Percentiles rank a stretch among this genome's conserved stretches.
These are phyloP conservation scores for Lethrus apterus DNA, from an alignment of 1,140 invertebrate genomes.

Conservation along the genomic window DNA sequence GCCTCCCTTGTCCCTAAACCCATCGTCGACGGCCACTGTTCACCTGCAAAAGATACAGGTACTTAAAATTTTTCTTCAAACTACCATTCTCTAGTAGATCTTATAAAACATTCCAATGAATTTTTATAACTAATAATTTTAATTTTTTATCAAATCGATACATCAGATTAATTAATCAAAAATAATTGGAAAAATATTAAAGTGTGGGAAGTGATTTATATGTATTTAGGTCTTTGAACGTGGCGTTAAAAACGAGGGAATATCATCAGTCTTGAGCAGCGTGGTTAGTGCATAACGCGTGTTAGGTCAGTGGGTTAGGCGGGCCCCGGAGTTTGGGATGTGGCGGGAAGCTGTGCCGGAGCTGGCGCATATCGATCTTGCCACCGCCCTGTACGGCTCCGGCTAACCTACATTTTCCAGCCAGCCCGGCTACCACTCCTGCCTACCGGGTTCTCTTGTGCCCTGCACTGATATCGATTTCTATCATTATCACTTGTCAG, in stretches of 20 bases:
- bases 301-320: constrained; percentile 24
- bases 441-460: constrained; percentile 8
- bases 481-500: constrained; percentile 12
- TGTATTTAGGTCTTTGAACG: neutral
- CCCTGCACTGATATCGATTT: constrained; percentile 16
- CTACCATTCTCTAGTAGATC: neutral
- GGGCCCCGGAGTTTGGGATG: constrained; percentile 10
- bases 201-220: neutral
- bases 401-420: constrained; percentile 25
- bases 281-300: constrained; percentile 15
- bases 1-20: constrained; percentile 28
- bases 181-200: neutral
- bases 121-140: neutral
- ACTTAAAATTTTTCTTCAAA: constrained; percentile 9
- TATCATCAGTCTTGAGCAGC: neutral
- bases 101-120: neutral
- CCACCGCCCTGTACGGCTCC: constrained; percentile 21
- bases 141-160: neutral
- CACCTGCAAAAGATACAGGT: constrained; percentile 29
- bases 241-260: neutral
- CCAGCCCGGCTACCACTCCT: constrained; percentile 15
- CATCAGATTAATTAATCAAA: neutral
- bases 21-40: constrained; percentile 34
- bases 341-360: constrained; percentile 18
- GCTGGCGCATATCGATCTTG: constrained; percentile 22